Evolutionary conservation across 2,797 vertebrate species (phyloP), one percentile per base, ranked within the genome.

Genomic region (Pelobates cultripes): DNA sequence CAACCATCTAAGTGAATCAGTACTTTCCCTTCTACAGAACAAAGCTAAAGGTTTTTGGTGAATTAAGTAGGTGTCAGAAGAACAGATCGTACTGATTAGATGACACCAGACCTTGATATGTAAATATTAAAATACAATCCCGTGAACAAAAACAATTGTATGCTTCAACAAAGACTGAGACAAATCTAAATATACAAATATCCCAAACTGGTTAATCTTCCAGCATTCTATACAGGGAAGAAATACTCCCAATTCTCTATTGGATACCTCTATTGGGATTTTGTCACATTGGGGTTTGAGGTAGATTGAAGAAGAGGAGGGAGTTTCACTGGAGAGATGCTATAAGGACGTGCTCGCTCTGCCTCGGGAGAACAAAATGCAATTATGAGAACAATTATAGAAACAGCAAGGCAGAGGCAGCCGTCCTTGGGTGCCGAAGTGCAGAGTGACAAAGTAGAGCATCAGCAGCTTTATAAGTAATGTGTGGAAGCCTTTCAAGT

Each of bases 381-480:
- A 88, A 86, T 89, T 88, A 89, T 84, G 81, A 81, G 85, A 84
- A 86, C 85, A 88, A 86, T 87, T 85, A 87, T 72, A 71, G 85
- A 86, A 85, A 86, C 81, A 70, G 77, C 72, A 79, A 86, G 64
- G 85, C 82, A 80, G 83, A 77, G 85, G 85, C 84, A 63, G 86
- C 75, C 69, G 9, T 60, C 78, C 13, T 40, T 83, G 3, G 64
- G 79, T 67, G 51, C 79, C 77, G 85, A 82, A 86, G 76, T 75
- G 41, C 2, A 78, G 82, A 86, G 82, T 82, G 85, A 84, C 88
- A 85, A 81, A 82, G 86, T 74, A 69, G 88, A 85, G 84, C 67
- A 77, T 86, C 74, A 67, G 75, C 41, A 81, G 79, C n/a, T 80
- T 86, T 76, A 78, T 84, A 86, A 87, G 75, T 89, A 85, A 88